Percentiles rank a stretch among this genome's conserved stretches.
phyloP scores from a whole-genome alignment of 1,140 invertebrate genomes.

The Uloborus diversus region DNA sequence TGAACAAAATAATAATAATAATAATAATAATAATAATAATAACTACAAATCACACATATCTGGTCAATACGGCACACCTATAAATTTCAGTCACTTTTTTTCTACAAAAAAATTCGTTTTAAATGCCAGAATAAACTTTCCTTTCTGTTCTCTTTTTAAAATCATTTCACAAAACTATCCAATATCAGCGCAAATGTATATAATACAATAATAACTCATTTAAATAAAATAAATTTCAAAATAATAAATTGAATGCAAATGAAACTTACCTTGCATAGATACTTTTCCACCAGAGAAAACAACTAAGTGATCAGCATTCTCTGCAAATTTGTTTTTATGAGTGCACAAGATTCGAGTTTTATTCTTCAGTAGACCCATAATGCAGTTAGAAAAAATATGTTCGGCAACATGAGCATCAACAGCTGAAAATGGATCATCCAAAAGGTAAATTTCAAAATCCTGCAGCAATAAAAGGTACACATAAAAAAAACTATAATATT shows the following conservation, averaged over 20 bases:
- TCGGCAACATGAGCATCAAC: constrained; percentile 87
- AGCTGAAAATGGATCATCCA: constrained; percentile 93
- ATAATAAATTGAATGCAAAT: neutral
- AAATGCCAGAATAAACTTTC: too few relatives aligned
- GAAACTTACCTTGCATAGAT: constrained; percentile 69
- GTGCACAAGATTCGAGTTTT: constrained; percentile 90
- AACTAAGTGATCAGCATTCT: constrained; percentile 78
- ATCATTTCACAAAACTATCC: too few relatives aligned
- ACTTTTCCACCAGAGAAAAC: constrained; percentile 79
- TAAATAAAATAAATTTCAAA: neutral
- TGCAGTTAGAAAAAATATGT: constrained; percentile 85
- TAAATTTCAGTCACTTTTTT: too few relatives aligned
- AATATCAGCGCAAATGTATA: too few relatives aligned
- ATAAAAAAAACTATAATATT: too few relatives aligned
- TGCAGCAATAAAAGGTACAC: too few relatives aligned
- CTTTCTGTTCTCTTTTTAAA: too few relatives aligned
- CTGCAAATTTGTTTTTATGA: constrained; percentile 82
- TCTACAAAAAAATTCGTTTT: too few relatives aligned
- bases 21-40: too few relatives aligned
- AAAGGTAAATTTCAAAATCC: constrained; percentile 81
- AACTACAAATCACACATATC: too few relatives aligned
- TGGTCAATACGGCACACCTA: too few relatives aligned
- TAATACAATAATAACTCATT: neutral
- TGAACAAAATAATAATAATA: too few relatives aligned
- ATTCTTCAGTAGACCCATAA: constrained; percentile 79